phyloP scores from a whole-genome alignment of 2,888 invertebrate species.

The Oxyteleia sp. region DNA sequence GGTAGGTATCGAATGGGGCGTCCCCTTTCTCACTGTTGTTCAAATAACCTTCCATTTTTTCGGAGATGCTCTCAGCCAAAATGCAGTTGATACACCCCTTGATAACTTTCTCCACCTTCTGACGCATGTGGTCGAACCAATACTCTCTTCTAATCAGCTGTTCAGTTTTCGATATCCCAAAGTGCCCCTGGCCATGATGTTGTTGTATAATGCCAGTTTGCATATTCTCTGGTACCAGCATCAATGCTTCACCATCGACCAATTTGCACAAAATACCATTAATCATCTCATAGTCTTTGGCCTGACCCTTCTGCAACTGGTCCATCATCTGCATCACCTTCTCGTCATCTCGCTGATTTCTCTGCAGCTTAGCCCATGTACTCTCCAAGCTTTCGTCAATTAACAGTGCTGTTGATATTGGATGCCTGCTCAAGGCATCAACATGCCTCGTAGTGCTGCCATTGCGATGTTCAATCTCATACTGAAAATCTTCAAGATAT shows the following conservation, averaged over 20 bases:
- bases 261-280: too few relatives aligned
- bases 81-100: conserved; percentile 68
- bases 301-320: too few relatives aligned
- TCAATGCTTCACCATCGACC: conserved; percentile 46
- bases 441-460: neutral
- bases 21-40: conserved; percentile 47
- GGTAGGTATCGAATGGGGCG: conserved; percentile 52
- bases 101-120: conserved; percentile 50
- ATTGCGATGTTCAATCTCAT: neutral
- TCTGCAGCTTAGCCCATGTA: neutral
- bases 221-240: conserved; percentile 61
- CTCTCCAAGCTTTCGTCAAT: neutral
- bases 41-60: conserved; percentile 54
- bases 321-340: neutral
- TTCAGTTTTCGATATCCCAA: conserved; percentile 64
- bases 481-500: neutral
- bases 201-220: conserved; percentile 48
- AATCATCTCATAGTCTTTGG: too few relatives aligned
- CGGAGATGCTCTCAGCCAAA: conserved; percentile 61
- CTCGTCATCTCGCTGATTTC: neutral
- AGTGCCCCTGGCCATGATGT: conserved; percentile 69
- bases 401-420: neutral
- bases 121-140: conserved; percentile 48
- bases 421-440: neutral
- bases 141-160: conserved; percentile 59